Percentiles rank a stretch among this genome's conserved stretches.
phyloP scores from a whole-genome alignment of 1,140 invertebrate genomes.

The Drosophila prosaltans region DNA sequence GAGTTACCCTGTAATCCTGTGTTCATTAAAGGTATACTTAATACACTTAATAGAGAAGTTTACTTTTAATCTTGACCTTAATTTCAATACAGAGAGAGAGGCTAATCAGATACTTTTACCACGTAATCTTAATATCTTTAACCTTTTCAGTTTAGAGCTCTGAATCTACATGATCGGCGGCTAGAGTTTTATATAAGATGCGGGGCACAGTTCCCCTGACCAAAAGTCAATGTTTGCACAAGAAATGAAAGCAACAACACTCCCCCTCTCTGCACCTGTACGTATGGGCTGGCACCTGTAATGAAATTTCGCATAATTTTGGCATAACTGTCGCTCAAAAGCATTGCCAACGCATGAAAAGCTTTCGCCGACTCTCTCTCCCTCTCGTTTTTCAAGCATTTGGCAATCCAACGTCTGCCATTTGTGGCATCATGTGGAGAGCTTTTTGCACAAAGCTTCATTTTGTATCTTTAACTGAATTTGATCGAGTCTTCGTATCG shows the following conservation, averaged over 20 bases:
- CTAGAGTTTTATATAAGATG: constrained; percentile 30
- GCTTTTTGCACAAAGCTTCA: constrained; percentile 52
- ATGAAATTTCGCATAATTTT: constrained; percentile 66
- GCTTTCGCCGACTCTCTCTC: constrained; percentile 22
- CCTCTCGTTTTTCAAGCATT: constrained; percentile 8
- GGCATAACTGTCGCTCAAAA: constrained; percentile 42
- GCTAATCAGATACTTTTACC: too few species aligned
- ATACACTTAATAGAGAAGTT: too few species aligned
- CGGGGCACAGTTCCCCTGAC: constrained; percentile 34
- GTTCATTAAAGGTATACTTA: too few species aligned
- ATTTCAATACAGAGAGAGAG: too few species aligned
- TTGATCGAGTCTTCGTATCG: constrained; percentile 10
- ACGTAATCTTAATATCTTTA: too few species aligned
- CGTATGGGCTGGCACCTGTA: constrained; percentile 22
- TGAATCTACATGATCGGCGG: background rate
- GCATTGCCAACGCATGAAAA: constrained; percentile 25
- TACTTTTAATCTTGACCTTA: too few species aligned
- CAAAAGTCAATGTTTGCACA: constrained; percentile 54
- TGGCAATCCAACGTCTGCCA: constrained; percentile 33
- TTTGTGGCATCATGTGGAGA: constrained; percentile 27
- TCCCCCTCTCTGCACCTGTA: constrained; percentile 1
- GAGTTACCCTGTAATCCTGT: too few species aligned
- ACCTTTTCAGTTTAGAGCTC: too few species aligned
- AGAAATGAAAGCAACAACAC: constrained; percentile 46
- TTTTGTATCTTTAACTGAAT: constrained; percentile 32